Evolutionary conservation across 2,113 vertebrate genomes (phyloP).

Genomic region (Daboia siamensis): DNA sequence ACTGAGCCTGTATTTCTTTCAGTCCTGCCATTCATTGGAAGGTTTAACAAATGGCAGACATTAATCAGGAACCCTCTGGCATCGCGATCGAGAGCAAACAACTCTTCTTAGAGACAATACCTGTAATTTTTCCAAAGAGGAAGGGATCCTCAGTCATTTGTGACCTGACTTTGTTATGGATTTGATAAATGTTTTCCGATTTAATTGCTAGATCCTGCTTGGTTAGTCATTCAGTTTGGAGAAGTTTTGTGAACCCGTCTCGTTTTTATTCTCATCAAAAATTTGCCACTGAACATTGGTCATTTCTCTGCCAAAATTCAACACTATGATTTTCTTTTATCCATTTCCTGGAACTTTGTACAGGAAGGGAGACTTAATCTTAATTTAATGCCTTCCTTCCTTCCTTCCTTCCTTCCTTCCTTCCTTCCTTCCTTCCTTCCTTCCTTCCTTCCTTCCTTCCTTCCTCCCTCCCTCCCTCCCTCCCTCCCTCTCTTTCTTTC

Average conservation of each 20-base stretch:
- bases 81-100: not conserved
- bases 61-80: not conserved
- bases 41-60: not conserved
- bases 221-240: not conserved
- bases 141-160: not conserved
- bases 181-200: not conserved
- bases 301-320: not conserved
- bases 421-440: no score
- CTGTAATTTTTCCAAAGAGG: not conserved
- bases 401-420: not conserved
- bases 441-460: no score
- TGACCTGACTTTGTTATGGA: not conserved
- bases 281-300: not conserved
- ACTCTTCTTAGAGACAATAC: not conserved
- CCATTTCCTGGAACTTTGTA: not conserved
- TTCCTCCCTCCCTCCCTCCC: no score
- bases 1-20: not conserved
- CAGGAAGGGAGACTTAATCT: not conserved
- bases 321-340: not conserved
- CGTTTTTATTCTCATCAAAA: not conserved
- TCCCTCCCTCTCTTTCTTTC: no score
- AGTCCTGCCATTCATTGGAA: not conserved
- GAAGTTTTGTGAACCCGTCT: not conserved
- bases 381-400: not conserved
- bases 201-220: not conserved